Conservation (phyloP, 2,888 invertebrate genomes). For the Keiferia lycopersicella region DNA sequence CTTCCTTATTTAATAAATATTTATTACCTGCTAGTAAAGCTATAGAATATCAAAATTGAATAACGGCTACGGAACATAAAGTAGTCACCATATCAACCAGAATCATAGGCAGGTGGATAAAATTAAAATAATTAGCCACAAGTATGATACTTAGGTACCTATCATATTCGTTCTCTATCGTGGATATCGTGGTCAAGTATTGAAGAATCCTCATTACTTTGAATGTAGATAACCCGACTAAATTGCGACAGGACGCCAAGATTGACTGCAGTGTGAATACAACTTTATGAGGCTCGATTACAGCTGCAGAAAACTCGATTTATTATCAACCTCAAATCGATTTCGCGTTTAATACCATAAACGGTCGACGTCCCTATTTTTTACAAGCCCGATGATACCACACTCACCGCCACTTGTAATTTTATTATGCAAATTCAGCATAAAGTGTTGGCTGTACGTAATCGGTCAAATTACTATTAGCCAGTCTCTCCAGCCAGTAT, state of each 20-base stretch:
- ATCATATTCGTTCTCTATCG: background rate
- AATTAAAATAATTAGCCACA: background rate
- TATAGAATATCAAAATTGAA: too few relatives aligned
- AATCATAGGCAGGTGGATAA: background rate
- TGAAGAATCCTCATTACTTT: constrained; percentile 9
- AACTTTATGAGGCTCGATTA: constrained; percentile 29
- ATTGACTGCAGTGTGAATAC: constrained; percentile 25
- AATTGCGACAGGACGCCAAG: constrained; percentile 7
- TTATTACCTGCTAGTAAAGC: too few relatives aligned
- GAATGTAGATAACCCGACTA: constrained; percentile 19
- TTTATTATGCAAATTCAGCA: constrained; percentile 78
- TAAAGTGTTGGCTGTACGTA: constrained; percentile 76
- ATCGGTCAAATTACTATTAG: constrained; percentile 66
- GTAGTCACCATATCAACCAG: background rate
- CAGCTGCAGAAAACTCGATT: constrained; percentile 53
- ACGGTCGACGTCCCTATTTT: constrained; percentile 55
- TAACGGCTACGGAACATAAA: background rate
- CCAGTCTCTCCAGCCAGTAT: constrained; percentile 28
- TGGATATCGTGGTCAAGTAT: background rate
- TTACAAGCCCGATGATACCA: constrained; percentile 54
- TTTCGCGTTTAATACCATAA: constrained; percentile 58
- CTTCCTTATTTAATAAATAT: too few relatives aligned
- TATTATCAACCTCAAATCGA: constrained; percentile 58
- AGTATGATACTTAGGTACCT: background rate
- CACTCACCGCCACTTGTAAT: constrained; percentile 60